These are phyloP conservation scores for Mesembrinibis cayennensis DNA, from an alignment of 2,113 vertebrate genomes.

Conservation along the genomic window DNA sequence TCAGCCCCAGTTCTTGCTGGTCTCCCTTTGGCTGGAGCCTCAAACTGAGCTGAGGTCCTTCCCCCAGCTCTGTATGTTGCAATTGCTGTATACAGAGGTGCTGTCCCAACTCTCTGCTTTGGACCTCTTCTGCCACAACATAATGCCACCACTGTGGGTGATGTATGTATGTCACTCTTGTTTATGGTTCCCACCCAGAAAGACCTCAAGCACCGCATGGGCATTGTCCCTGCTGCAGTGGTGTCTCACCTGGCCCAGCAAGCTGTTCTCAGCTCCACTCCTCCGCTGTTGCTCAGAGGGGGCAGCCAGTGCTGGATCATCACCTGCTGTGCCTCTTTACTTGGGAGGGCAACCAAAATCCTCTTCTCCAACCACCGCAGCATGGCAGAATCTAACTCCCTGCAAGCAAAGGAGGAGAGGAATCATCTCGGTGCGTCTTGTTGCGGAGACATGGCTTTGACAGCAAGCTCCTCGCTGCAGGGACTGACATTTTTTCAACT, in stretches of 20 bases:
- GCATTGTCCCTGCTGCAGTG: too few species aligned
- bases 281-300: conserved; percentile 76
- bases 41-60: background rate
- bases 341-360: conserved; percentile 91
- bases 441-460: accelerated
- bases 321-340: conserved; percentile 77
- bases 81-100: accelerated
- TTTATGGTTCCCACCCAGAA: accelerated
- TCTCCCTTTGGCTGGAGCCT: background rate
- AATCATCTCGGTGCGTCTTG: accelerated
- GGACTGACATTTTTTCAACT: background rate
- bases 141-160: accelerated
- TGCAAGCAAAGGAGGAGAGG: conserved; percentile 22
- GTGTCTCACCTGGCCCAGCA: conserved; percentile 80
- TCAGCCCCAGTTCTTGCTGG: accelerated
- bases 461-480: background rate
- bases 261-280: conserved; percentile 79
- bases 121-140: background rate
- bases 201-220: accelerated
- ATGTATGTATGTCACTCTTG: background rate
- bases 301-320: conserved; percentile 96
- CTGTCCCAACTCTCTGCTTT: background rate
- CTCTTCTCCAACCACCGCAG: conserved; percentile 87
- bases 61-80: background rate
- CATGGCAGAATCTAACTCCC: conserved; percentile 95